Evolutionary conservation across 2,888 invertebrate genomes (phyloP).

Genomic region (Teinopalpus imperialis): DNA sequence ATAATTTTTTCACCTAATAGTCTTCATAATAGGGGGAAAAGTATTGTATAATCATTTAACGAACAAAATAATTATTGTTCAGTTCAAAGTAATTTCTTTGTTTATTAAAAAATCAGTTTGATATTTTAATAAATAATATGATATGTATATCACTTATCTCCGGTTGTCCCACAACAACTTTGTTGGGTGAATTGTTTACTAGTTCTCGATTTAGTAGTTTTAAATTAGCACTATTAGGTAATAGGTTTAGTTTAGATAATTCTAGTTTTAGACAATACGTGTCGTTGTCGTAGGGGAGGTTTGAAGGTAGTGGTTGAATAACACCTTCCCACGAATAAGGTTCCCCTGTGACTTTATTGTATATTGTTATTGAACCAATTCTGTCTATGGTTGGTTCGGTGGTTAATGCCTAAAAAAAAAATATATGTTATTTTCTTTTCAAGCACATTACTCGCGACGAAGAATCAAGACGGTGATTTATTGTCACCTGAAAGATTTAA

Average conservation of each 20-base stretch:
- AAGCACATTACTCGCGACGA: too few relatives aligned
- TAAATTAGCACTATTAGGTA: constrained; percentile 58
- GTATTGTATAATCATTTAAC: too few relatives aligned
- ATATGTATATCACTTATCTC: constrained; percentile 52
- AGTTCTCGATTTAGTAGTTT: constrained; percentile 46
- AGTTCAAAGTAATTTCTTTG: too few relatives aligned
- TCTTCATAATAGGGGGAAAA: too few relatives aligned
- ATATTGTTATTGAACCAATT: constrained; percentile 52
- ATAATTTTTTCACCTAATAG: too few relatives aligned
- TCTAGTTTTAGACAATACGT: constrained; percentile 43
- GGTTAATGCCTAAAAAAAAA: constrained; percentile 53
- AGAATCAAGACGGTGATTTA: too few relatives aligned
- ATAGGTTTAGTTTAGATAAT: constrained; percentile 47
- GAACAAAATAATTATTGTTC: too few relatives aligned
- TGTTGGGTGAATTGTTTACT: constrained; percentile 42
- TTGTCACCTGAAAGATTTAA: too few relatives aligned
- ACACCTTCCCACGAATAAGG: constrained; percentile 54
- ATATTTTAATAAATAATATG: constrained; percentile 47
- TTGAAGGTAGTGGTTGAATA: constrained; percentile 42
- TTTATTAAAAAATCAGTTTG: too few relatives aligned
- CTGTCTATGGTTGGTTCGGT: constrained; percentile 35
- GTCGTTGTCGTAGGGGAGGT: constrained; percentile 41
- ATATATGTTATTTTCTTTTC: too few relatives aligned
- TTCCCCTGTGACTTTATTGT: constrained; percentile 60
- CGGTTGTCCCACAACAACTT: constrained; percentile 50